These are phyloP conservation scores for Saccostrea cuccullata DNA, from an alignment of 1,140 invertebrate genomes.

Conservation along the genomic window DNA sequence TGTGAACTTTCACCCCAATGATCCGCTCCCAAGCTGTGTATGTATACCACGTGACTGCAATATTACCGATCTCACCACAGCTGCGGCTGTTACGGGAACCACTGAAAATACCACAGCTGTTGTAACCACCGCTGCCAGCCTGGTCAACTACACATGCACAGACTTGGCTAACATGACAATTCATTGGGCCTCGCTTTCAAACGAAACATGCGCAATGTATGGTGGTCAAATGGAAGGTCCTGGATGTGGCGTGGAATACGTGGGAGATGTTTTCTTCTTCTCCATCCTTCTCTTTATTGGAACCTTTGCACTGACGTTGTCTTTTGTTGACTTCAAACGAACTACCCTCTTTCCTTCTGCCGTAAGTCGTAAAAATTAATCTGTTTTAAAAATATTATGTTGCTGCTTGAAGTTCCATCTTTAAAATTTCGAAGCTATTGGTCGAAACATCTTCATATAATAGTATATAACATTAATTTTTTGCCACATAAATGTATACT, in stretches of 20 bases:
- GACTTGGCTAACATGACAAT: conserved; percentile 50
- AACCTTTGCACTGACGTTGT: conserved; percentile 93
- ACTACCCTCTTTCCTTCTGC: conserved; percentile 93
- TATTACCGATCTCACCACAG: background rate
- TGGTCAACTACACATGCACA: conserved; percentile 47
- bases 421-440: too few relatives aligned
- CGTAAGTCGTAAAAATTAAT: conserved; percentile 59
- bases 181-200: conserved; percentile 45
- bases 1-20: conserved; percentile 60
- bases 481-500: too few relatives aligned
- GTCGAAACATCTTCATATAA: too few relatives aligned
- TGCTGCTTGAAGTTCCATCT: too few relatives aligned
- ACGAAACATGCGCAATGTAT: conserved; percentile 72
- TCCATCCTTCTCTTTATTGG: conserved; percentile 94
- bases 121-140: conserved; percentile 17
- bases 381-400: too few relatives aligned
- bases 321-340: conserved; percentile 94
- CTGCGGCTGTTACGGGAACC: conserved; percentile 10
- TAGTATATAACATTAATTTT: too few relatives aligned
- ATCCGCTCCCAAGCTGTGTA: conserved; percentile 53
- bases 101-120: conserved; percentile 24
- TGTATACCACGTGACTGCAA: conserved; percentile 55
- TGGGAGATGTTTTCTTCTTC: conserved; percentile 93
- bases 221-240: conserved; percentile 88
- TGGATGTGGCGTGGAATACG: conserved; percentile 82